Percentiles rank a stretch among this genome's conserved stretches.
Conservation (phyloP, 1,140 invertebrate species). For the Cotesia chilonis region DNA sequence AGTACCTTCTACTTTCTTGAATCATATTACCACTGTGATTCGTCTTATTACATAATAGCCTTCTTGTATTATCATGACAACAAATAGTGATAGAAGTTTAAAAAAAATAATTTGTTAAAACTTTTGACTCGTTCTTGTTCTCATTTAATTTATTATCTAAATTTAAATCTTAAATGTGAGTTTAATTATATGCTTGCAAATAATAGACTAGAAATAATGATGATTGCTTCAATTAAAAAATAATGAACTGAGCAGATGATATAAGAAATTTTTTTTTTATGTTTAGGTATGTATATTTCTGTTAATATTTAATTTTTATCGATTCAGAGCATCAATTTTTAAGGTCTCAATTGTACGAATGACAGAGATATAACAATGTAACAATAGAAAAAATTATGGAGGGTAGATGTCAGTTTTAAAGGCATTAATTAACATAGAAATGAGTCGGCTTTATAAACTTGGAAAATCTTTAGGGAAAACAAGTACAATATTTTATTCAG, state of each 20-base stretch:
- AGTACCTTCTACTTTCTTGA: too few relatives aligned
- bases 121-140: too few relatives aligned
- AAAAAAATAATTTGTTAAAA: too few relatives aligned
- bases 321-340: too few relatives aligned
- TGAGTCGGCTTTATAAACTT: conserved; percentile 14
- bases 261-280: not conserved
- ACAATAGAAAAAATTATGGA: not conserved
- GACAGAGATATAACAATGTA: not conserved
- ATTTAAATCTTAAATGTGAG: too few relatives aligned
- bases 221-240: conserved; percentile 14
- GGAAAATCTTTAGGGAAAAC: not conserved
- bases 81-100: too few relatives aligned
- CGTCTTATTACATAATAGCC: too few relatives aligned
- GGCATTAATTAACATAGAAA: conserved; percentile 32
- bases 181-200: not conserved
- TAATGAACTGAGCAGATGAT: not conserved
- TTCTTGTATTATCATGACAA: too few relatives aligned
- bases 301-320: too few relatives aligned
- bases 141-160: too few relatives aligned
- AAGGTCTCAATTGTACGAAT: not conserved
- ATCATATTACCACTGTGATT: too few relatives aligned
- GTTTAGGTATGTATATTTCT: too few relatives aligned
- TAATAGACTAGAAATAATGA: not conserved
- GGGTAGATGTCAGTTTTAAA: not conserved
- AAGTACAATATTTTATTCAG: not conserved